Evolutionary conservation across 2,113 vertebrate genomes (phyloP).

Genomic region (Piprites chloris): DNA sequence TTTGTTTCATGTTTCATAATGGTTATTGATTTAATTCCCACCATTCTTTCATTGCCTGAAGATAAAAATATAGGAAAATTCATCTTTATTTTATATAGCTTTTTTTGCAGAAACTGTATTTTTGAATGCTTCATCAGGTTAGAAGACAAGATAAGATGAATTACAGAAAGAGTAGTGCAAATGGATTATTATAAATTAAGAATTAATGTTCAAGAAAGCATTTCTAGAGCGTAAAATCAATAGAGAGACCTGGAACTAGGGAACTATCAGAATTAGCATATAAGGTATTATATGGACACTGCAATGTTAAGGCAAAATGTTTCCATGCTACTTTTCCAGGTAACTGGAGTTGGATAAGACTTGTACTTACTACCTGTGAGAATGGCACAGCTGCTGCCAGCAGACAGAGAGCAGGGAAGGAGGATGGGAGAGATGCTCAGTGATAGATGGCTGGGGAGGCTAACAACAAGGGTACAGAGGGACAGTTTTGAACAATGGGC

Average conservation of each 20-base stretch:
- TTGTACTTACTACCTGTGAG: background rate
- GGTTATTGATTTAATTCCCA: background rate
- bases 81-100: background rate
- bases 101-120: background rate
- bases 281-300: background rate
- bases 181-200: background rate
- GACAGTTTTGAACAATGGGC: background rate
- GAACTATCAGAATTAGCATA: background rate
- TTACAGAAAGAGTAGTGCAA: background rate
- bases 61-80: background rate
- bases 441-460: background rate
- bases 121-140: background rate
- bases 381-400: fast-evolving
- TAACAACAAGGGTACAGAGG: background rate
- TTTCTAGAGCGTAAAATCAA: background rate
- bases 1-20: constrained; percentile 24
- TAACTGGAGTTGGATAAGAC: background rate
- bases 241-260: background rate
- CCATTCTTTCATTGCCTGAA: background rate
- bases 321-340: background rate
- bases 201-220: background rate
- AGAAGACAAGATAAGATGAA: background rate
- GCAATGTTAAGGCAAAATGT: background rate
- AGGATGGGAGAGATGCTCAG: fast-evolving
- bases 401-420: background rate